These are phyloP conservation scores for Ctenochaetus hawaiiensis DNA, from an alignment of 2,797 vertebrate genomes.

Conservation along the genomic window DNA sequence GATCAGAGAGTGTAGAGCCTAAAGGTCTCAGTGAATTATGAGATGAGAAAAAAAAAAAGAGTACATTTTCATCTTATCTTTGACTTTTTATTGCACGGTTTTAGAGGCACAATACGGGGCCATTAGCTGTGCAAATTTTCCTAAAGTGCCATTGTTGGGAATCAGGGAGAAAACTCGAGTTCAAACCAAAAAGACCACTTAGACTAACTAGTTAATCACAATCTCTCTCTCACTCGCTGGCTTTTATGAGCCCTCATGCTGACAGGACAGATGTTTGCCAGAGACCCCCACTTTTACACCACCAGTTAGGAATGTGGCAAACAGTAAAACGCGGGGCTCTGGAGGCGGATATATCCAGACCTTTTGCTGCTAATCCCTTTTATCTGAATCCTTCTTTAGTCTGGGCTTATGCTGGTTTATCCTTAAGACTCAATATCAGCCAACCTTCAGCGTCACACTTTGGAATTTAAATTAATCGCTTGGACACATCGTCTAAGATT, in stretches of 20 bases:
- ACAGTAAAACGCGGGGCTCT: slow-evolving; percentile 69
- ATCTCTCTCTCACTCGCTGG: slow-evolving; percentile 46
- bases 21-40: slow-evolving; percentile 57
- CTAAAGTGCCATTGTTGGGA: slow-evolving; percentile 73
- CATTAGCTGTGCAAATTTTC: slow-evolving; percentile 68
- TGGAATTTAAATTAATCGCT: slow-evolving; percentile 69
- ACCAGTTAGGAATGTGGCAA: slow-evolving; percentile 78
- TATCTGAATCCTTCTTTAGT: slow-evolving; percentile 78
- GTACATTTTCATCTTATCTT: slow-evolving; percentile 54
- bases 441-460: slow-evolving; percentile 62
- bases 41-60: background rate
- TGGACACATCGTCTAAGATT: slow-evolving; percentile 55
- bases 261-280: slow-evolving; percentile 84
- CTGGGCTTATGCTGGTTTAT: slow-evolving; percentile 74
- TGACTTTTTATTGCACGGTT: slow-evolving; percentile 60
- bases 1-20: slow-evolving; percentile 47
- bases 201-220: slow-evolving; percentile 79
- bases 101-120: slow-evolving; percentile 45
- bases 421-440: slow-evolving; percentile 71
- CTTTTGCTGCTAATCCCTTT: slow-evolving; percentile 79
- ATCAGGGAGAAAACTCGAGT: slow-evolving; percentile 68
- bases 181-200: slow-evolving; percentile 77
- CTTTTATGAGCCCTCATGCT: slow-evolving; percentile 77
- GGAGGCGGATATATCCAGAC: slow-evolving; percentile 65
- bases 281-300: slow-evolving; percentile 75